These are phyloP conservation scores for Druon quercuslanigerum DNA, from an alignment of 1,140 invertebrate genomes.

Conservation along the genomic window DNA sequence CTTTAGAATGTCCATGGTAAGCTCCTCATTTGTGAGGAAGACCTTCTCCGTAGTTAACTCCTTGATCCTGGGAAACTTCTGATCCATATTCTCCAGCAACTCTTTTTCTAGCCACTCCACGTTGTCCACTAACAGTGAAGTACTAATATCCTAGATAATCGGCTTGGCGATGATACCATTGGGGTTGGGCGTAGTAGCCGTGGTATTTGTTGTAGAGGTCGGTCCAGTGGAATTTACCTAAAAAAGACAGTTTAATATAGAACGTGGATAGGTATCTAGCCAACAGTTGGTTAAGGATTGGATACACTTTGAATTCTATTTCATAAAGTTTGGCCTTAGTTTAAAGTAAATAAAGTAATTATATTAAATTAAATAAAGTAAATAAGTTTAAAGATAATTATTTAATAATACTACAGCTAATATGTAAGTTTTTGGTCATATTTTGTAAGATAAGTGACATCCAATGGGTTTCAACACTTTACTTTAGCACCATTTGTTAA, in stretches of 20 bases:
- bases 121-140: constrained; percentile 36
- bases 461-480: too few species aligned
- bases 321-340: too few species aligned
- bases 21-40: constrained; percentile 30
- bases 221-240: constrained; percentile 57
- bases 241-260: neutral
- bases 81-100: too few species aligned
- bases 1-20: constrained; percentile 32
- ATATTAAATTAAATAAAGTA: too few species aligned
- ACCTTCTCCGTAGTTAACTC: constrained; percentile 26
- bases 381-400: too few species aligned
- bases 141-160: constrained; percentile 41
- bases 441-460: too few species aligned
- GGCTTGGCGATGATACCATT: constrained; percentile 58
- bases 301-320: too few species aligned
- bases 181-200: constrained; percentile 65
- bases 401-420: too few species aligned
- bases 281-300: neutral
- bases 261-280: neutral
- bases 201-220: constrained; percentile 62
- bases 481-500: too few species aligned
- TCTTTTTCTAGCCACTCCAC: neutral
- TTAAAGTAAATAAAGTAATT: too few species aligned
- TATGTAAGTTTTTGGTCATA: too few species aligned
- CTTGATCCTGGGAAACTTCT: constrained; percentile 23